phyloP scores from a whole-genome alignment of 2,888 invertebrate genomes.

The Druceiella hillmani region DNA sequence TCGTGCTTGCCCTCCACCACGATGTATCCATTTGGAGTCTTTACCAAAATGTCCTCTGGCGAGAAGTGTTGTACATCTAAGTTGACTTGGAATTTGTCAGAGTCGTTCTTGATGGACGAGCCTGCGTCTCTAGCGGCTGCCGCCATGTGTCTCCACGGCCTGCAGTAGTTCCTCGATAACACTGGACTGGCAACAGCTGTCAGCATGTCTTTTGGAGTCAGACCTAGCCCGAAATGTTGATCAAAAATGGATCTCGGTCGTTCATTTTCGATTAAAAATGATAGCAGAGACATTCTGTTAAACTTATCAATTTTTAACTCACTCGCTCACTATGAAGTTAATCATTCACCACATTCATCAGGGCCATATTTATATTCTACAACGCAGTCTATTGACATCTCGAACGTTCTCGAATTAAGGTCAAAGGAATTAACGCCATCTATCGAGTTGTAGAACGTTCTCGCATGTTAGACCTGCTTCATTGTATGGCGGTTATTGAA shows the following conservation, averaged over 20 bases:
- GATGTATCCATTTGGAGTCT: too few relatives aligned
- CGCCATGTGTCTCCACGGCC: conserved; percentile 62
- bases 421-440: too few relatives aligned
- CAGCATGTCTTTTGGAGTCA: conserved; percentile 34
- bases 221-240: conserved; percentile 34
- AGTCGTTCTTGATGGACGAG: background rate
- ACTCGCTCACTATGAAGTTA: too few relatives aligned
- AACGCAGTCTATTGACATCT: too few relatives aligned
- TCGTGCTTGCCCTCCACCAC: too few relatives aligned
- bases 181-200: conserved; percentile 33
- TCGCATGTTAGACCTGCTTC: too few relatives aligned
- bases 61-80: background rate
- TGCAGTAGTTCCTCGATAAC: conserved; percentile 28
- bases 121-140: background rate
- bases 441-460: too few relatives aligned
- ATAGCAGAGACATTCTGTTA: conserved; percentile 1
- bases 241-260: conserved; percentile 19
- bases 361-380: too few relatives aligned
- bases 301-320: too few relatives aligned
- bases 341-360: too few relatives aligned
- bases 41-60: background rate
- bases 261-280: background rate
- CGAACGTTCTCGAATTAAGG: too few relatives aligned
- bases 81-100: conserved; percentile 2
- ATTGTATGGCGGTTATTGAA: too few relatives aligned